Conservation (phyloP, 2,113 vertebrate species). For the Misgurnus anguillicaudatus region DNA sequence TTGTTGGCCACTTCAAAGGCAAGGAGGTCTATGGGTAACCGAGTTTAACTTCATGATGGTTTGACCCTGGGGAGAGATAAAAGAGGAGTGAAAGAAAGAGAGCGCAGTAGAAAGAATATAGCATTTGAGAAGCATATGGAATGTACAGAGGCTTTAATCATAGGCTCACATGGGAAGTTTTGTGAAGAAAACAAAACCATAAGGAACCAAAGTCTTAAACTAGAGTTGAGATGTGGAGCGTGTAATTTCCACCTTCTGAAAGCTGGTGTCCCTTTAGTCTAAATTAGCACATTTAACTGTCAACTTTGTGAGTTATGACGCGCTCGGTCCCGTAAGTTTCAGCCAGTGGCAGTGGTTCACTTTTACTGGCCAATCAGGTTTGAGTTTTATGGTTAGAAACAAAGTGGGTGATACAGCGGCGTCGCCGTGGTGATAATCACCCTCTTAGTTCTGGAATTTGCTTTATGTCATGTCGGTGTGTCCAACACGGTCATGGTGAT, state of each 20-base stretch:
- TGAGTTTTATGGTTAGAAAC: background rate
- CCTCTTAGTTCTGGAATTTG: conserved; percentile 51
- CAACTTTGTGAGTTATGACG: conserved; percentile 28
- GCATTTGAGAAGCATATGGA: conserved; percentile 9
- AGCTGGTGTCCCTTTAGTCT: conserved; percentile 3
- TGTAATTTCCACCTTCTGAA: conserved; percentile 37
- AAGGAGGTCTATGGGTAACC: conserved; percentile 49
- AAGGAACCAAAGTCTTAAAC: conserved; percentile 13
- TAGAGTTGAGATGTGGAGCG: background rate
- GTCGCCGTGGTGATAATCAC: conserved; percentile 47
- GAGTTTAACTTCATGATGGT: conserved; percentile 49
- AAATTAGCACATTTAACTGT: conserved; percentile 33
- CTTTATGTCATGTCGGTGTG: conserved; percentile 53
- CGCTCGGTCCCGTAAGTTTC: background rate
- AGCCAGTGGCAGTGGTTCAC: background rate
- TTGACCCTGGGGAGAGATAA: conserved; percentile 32
- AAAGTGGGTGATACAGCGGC: conserved; percentile 30
- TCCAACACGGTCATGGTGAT: conserved; percentile 33
- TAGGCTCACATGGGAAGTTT: conserved; percentile 3
- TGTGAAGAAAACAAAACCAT: conserved; percentile 20
- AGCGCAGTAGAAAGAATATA: conserved; percentile 3
- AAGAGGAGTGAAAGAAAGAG: background rate
- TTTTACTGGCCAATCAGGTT: background rate
- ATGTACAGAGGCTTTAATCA: conserved; percentile 25
- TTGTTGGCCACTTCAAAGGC: conserved; percentile 50